Evolutionary conservation across 2,888 invertebrate species (phyloP).

Genomic region (Drosophila tanythrix): DNA sequence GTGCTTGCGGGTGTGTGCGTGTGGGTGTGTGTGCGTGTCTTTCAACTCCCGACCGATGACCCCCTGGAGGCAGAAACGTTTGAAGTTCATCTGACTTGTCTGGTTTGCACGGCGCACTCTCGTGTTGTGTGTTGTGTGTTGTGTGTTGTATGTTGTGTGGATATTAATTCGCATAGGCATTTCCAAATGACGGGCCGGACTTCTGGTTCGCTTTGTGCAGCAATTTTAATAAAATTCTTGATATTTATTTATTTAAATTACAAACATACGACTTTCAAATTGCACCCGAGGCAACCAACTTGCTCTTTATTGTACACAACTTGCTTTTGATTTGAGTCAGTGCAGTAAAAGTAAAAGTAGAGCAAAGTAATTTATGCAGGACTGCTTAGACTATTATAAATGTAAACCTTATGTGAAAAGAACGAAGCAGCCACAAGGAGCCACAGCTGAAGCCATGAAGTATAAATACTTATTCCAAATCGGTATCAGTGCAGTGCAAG

Average conservation of each 20-base stretch:
- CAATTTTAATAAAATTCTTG: slow-evolving; percentile 13
- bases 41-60: slow-evolving; percentile 43
- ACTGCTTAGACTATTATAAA: neutral
- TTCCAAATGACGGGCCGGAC: neutral
- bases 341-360: neutral
- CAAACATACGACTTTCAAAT: neutral
- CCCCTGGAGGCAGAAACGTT: slow-evolving; percentile 46
- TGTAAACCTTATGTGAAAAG: neutral
- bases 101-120: neutral
- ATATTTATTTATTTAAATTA: slow-evolving; percentile 32
- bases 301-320: neutral
- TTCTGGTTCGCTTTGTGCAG: neutral
- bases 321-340: neutral
- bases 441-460: neutral
- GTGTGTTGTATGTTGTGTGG: neutral
- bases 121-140: neutral
- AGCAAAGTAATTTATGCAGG: neutral
- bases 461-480: neutral
- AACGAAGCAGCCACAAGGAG: neutral
- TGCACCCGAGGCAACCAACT: neutral
- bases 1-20: slow-evolving; percentile 1
- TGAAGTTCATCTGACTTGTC: slow-evolving; percentile 38
- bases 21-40: slow-evolving; percentile 15
- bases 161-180: slow-evolving; percentile 6
- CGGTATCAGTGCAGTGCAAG: neutral